Conservation (phyloP, 1,140 invertebrate species). For the Pissodes strobi region DNA sequence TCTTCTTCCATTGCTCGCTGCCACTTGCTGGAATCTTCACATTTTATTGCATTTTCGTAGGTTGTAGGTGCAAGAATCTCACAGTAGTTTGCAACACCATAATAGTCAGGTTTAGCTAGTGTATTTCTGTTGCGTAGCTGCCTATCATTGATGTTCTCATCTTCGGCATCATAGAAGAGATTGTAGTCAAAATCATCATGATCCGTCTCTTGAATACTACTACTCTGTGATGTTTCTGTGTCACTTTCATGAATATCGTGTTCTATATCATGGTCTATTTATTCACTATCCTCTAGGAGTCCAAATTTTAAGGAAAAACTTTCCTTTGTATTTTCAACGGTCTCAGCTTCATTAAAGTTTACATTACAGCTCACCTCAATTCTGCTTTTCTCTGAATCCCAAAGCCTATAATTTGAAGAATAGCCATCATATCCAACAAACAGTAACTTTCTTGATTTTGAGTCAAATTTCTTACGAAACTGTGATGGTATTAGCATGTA, state of each 20-base stretch:
- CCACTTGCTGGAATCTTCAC: constrained; percentile 10
- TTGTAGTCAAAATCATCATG: too few species aligned
- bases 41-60: too few species aligned
- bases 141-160: too few species aligned
- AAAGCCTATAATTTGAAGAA: constrained; percentile 11
- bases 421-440: constrained; percentile 6
- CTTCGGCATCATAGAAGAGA: too few species aligned
- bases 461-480: constrained; percentile 6
- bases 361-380: constrained; percentile 43
- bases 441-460: constrained; percentile 4
- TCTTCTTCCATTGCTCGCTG: constrained; percentile 15
- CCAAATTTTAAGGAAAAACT: too few species aligned
- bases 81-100: neutral
- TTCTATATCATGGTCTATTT: too few species aligned
- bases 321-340: neutral
- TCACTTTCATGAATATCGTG: too few species aligned
- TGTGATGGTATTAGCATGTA: constrained; percentile 12
- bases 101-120: too few species aligned
- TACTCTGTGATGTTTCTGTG: too few species aligned
- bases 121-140: too few species aligned
- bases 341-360: constrained; percentile 39
- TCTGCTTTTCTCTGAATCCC: constrained; percentile 39
- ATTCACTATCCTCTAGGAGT: too few species aligned
- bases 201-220: too few species aligned
- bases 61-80: neutral